A percentile compares a stretch with the other conserved stretches of the same genome.
phyloP scores from a whole-genome alignment of 2,888 invertebrate species.

The Xylocampa areola region DNA sequence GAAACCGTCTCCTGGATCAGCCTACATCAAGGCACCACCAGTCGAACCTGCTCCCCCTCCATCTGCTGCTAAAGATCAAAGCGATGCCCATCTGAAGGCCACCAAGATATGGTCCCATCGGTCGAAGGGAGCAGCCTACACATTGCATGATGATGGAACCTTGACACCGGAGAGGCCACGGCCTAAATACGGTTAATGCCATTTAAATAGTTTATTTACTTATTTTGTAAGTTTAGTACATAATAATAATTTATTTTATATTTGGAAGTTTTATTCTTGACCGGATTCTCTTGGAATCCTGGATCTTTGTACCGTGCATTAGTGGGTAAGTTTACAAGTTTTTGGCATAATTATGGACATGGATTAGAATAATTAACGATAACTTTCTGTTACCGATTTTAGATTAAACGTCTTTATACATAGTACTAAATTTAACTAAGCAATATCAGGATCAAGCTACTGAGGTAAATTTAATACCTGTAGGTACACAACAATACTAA shows the following conservation, averaged over 20 bases:
- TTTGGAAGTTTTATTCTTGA: constrained; percentile 29
- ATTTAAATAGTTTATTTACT: constrained; percentile 26
- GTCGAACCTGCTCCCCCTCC: constrained; percentile 76
- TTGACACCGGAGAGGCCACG: constrained; percentile 77
- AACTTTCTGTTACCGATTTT: no score
- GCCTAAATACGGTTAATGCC: constrained; percentile 60
- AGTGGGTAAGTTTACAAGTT: background rate
- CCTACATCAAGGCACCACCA: constrained; percentile 57
- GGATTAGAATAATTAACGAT: no score
- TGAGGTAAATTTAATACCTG: no score
- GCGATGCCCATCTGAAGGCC: constrained; percentile 84
- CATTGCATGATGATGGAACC: constrained; percentile 81
- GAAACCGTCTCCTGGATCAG: constrained; percentile 55
- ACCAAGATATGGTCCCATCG: constrained; percentile 82
- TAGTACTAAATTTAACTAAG: no score
- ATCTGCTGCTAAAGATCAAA: constrained; percentile 74
- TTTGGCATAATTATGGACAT: no score
- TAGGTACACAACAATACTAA: no score
- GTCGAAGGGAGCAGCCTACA: constrained; percentile 83
- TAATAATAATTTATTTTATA: constrained; percentile 52
- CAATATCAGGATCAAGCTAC: no score
- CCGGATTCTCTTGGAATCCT: no score
- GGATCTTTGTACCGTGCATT: no score
- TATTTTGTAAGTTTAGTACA: constrained; percentile 15
- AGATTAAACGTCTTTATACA: no score